A percentile compares a stretch with the other conserved stretches of the same genome.
These are phyloP conservation scores for Prorops nasuta DNA, from an alignment of 1,140 invertebrate genomes.

Conservation along the genomic window DNA sequence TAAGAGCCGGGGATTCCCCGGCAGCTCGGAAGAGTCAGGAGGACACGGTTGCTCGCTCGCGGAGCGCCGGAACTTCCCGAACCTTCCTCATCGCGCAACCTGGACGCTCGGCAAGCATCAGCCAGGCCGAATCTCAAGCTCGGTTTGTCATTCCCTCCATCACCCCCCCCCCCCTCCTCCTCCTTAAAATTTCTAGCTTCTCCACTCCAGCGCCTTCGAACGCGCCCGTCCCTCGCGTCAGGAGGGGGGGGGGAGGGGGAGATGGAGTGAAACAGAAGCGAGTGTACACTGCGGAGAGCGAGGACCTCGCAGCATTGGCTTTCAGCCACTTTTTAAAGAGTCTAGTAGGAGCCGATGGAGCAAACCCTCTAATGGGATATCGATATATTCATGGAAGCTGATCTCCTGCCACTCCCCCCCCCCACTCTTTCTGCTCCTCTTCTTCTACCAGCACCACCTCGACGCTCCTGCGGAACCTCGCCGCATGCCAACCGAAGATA, in stretches of 20 bases:
- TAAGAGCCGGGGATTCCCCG: too few relatives aligned
- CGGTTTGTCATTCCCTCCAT: not conserved
- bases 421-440: constrained; percentile 12
- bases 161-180: not conserved
- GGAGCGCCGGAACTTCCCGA: too few relatives aligned
- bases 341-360: constrained; percentile 11
- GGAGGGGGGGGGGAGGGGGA: too few relatives aligned
- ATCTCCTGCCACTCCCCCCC: constrained; percentile 30
- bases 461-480: constrained; percentile 6
- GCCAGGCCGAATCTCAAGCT: not conserved
- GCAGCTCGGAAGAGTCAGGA: too few relatives aligned
- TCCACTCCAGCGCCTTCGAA: constrained; percentile 4
- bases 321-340: constrained; percentile 39
- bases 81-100: constrained; percentile 12
- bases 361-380: constrained; percentile 44
- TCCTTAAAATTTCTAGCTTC: constrained; percentile 1
- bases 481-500: constrained; percentile 27
- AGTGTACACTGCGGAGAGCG: too few relatives aligned
- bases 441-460: not conserved
- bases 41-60: too few relatives aligned
- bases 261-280: too few relatives aligned
- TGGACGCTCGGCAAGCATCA: constrained; percentile 4
- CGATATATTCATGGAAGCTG: constrained; percentile 47
- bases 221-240: too few relatives aligned
- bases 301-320: too few relatives aligned